A percentile compares a stretch with the other conserved stretches of the same genome.
Evolutionary conservation across 2,888 invertebrate species (phyloP).

Genomic region (Ceratothoa steindachneri): DNA sequence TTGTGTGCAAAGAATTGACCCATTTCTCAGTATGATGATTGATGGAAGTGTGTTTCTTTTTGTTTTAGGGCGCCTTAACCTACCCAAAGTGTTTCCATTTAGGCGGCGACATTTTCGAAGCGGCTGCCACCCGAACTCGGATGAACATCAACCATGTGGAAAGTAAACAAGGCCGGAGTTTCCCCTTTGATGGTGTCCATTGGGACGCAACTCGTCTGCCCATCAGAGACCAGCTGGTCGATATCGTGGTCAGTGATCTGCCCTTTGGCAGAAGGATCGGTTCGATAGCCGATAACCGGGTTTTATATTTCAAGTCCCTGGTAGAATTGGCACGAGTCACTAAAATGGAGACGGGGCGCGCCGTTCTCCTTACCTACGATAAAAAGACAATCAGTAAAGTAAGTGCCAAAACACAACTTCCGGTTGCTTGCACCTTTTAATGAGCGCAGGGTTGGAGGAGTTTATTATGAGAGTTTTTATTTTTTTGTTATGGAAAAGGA

Average conservation of each 20-base stretch:
- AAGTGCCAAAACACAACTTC: no score
- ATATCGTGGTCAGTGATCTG: slow-evolving; percentile 60
- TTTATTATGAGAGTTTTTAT: background rate
- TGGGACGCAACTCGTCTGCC: slow-evolving; percentile 59
- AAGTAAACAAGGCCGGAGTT: slow-evolving; percentile 44
- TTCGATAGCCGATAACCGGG: slow-evolving; percentile 56
- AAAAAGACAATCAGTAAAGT: slow-evolving; percentile 41
- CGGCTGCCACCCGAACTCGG: slow-evolving; percentile 54
- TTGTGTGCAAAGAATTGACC: no score
- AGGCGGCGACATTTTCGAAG: slow-evolving; percentile 58
- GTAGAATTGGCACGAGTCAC: slow-evolving; percentile 57
- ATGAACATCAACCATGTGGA: slow-evolving; percentile 53
- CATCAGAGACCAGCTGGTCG: slow-evolving; percentile 56
- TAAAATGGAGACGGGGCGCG: slow-evolving; percentile 55
- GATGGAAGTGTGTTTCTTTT: no score
- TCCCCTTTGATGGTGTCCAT: slow-evolving; percentile 53
- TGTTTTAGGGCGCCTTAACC: slow-evolving; percentile 54
- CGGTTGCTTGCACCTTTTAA: background rate
- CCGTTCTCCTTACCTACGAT: slow-evolving; percentile 57
- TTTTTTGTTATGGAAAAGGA: background rate
- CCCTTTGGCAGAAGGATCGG: slow-evolving; percentile 61
- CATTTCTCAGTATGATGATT: no score
- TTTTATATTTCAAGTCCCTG: slow-evolving; percentile 57
- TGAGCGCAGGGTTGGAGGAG: background rate
- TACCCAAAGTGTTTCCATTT: slow-evolving; percentile 55